A percentile compares a stretch with the other conserved stretches of the same genome.
phyloP scores from a whole-genome alignment of 2,113 vertebrate genomes.

The Neolamprologus falcicula region DNA sequence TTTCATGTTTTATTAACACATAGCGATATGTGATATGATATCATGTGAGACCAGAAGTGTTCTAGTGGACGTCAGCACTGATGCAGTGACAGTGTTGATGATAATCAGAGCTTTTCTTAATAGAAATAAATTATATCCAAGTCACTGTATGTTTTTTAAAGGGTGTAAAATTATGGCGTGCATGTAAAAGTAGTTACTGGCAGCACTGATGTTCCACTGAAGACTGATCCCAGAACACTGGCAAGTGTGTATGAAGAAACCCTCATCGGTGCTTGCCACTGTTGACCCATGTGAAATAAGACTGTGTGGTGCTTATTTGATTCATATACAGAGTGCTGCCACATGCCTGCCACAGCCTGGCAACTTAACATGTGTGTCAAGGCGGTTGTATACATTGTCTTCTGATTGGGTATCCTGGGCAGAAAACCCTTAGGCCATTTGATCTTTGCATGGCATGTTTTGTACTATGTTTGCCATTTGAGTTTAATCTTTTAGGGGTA shows the following conservation, averaged over 20 bases:
- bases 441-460: slow-evolving; percentile 74
- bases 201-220: slow-evolving; percentile 36
- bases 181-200: slow-evolving; percentile 45
- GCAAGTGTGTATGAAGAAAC: slow-evolving; percentile 44
- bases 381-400: neutral
- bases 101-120: neutral
- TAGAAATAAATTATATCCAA: neutral
- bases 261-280: slow-evolving; percentile 42
- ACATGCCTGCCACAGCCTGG: slow-evolving; percentile 23
- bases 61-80: neutral
- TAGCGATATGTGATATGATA: neutral
- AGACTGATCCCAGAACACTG: slow-evolving; percentile 43
- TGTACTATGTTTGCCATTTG: slow-evolving; percentile 49
- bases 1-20: neutral
- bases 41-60: neutral
- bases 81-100: neutral
- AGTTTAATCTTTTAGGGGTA: slow-evolving; percentile 40
- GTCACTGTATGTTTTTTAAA: neutral
- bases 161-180: slow-evolving; percentile 1
- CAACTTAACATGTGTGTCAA: slow-evolving; percentile 20
- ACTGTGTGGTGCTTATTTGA: slow-evolving; percentile 36
- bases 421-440: slow-evolving; percentile 47
- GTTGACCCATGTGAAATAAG: slow-evolving; percentile 33
- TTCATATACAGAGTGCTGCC: slow-evolving; percentile 46
- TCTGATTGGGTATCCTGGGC: slow-evolving; percentile 68